Conservation (phyloP, 2,113 vertebrate genomes). For the Phycodurus eques region DNA sequence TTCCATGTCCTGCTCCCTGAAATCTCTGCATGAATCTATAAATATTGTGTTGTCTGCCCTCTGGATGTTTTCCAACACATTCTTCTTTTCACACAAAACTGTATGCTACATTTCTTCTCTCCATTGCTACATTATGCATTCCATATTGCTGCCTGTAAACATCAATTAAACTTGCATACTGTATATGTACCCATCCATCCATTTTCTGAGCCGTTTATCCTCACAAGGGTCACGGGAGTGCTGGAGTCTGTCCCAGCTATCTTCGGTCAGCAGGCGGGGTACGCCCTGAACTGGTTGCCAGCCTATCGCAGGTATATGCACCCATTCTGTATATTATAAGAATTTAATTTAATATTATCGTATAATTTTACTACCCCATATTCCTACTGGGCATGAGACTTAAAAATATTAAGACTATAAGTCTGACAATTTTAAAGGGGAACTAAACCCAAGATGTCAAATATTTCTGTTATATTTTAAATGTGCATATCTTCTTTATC, state of each 20-base stretch:
- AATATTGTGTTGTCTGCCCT: conserved; percentile 21
- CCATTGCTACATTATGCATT: not conserved
- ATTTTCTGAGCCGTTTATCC: too few species aligned
- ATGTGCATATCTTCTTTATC: too few species aligned
- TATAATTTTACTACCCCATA: not conserved
- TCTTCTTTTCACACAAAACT: conserved; percentile 12
- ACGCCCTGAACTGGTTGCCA: too few species aligned
- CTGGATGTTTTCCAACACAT: conserved; percentile 13
- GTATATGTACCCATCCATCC: too few species aligned
- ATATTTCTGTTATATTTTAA: too few species aligned
- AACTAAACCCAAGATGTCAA: too few species aligned
- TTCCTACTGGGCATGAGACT: not conserved
- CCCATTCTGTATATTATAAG: too few species aligned
- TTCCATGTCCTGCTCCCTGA: conserved; percentile 7
- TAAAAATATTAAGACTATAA: not conserved
- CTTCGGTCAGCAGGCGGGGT: too few species aligned
- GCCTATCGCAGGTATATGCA: too few species aligned
- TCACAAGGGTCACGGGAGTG: too few species aligned
- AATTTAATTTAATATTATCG: too few species aligned
- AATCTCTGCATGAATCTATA: conserved; percentile 18
- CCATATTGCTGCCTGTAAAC: conserved; percentile 1
- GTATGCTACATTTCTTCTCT: not conserved
- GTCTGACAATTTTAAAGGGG: not conserved
- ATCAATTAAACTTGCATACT: not conserved
- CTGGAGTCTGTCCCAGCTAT: too few species aligned